These are phyloP conservation scores for Psophia crepitans DNA, from an alignment of 2,113 vertebrate species.

Conservation along the genomic window DNA sequence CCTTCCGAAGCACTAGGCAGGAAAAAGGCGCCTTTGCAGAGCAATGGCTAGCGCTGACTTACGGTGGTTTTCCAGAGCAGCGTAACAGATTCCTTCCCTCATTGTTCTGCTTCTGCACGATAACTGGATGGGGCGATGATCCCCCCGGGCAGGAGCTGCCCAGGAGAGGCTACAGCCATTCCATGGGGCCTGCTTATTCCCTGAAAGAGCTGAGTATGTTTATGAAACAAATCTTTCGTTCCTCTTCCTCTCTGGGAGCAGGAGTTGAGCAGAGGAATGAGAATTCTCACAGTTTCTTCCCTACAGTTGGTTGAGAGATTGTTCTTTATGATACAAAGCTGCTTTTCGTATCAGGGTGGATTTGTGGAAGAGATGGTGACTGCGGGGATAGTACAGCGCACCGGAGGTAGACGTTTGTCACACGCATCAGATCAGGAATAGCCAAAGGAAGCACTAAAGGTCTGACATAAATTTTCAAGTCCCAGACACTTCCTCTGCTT, in stretches of 20 bases:
- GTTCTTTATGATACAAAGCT: neutral
- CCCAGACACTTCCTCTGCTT: neutral
- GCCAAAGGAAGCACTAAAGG: neutral
- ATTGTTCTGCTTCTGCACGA: neutral
- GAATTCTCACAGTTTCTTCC: neutral
- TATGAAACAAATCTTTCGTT: neutral
- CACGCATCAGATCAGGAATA: neutral
- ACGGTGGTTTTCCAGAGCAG: neutral
- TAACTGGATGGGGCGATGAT: neutral
- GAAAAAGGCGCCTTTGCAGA: neutral
- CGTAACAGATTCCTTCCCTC: neutral
- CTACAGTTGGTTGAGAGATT: neutral
- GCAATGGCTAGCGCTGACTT: neutral
- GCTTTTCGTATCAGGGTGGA: neutral
- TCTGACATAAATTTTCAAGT: neutral
- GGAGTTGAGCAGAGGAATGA: neutral
- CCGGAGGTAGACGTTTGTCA: neutral
- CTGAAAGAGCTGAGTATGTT: neutral
- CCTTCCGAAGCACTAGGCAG: neutral
- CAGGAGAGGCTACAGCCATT: neutral
- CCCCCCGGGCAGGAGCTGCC: neutral
- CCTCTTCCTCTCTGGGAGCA: neutral
- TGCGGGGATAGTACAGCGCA: neutral
- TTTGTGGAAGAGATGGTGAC: neutral
- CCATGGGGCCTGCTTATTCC: neutral